These are phyloP conservation scores for Lagorchestes hirsutus DNA, from an alignment of 2,797 vertebrate species.

Conservation along the genomic window DNA sequence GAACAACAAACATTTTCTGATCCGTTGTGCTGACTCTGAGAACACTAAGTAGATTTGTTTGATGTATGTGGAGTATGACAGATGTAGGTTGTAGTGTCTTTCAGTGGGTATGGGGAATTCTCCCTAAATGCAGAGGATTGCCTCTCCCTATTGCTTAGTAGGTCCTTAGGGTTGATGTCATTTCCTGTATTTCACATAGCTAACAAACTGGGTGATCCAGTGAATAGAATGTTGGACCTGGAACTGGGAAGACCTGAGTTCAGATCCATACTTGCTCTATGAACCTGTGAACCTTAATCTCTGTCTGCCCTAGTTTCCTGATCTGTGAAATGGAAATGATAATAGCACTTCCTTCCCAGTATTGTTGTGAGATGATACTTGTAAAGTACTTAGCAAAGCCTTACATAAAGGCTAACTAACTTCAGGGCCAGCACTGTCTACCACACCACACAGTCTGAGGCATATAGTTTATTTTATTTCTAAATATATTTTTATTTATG, in stretches of 20 bases:
- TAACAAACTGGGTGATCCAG: background rate
- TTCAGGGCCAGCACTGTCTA: background rate
- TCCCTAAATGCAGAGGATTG: background rate
- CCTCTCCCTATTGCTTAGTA: background rate
- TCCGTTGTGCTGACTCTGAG: background rate
- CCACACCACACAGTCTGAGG: background rate
- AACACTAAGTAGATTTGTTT: background rate
- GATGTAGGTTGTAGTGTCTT: background rate
- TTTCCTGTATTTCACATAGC: background rate
- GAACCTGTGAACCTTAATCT: background rate
- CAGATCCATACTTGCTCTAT: background rate
- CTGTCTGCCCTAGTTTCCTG: background rate
- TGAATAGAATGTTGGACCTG: background rate
- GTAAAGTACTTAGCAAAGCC: background rate
- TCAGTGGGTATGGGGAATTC: background rate
- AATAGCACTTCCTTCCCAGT: background rate
- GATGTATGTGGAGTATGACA: background rate
- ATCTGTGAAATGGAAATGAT: background rate
- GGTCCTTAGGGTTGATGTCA: background rate
- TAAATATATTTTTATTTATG: background rate
- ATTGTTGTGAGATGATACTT: background rate
- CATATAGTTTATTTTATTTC: background rate
- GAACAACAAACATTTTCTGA: background rate
- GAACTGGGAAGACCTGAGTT: background rate
- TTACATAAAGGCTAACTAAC: background rate